phyloP scores from a whole-genome alignment of 53 echinoderm and acorn worm genomes.

The Holothuria scabra region DNA sequence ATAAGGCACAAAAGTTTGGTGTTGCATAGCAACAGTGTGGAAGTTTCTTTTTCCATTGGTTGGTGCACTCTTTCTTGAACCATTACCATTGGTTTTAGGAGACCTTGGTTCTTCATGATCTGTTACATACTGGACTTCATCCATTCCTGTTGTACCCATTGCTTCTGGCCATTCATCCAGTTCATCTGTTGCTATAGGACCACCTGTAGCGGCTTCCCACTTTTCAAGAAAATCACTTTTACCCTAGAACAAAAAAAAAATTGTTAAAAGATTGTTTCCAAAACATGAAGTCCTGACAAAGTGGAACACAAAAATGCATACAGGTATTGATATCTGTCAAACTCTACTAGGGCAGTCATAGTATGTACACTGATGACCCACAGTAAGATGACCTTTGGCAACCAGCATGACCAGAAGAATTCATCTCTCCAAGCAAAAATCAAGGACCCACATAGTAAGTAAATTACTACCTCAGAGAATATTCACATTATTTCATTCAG shows the following conservation, averaged over 20 bases:
- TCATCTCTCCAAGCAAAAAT: too few relatives aligned
- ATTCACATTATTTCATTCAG: too few relatives aligned
- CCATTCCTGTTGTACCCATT: slow-evolving; percentile 38
- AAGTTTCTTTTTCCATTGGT: slow-evolving; percentile 13
- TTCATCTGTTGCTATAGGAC: neutral
- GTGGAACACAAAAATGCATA: too few relatives aligned
- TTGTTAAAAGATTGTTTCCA: too few relatives aligned
- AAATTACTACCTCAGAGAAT: too few relatives aligned
- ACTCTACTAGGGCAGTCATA: too few relatives aligned
- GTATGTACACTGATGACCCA: too few relatives aligned
- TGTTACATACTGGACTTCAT: neutral
- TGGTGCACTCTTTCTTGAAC: neutral
- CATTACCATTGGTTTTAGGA: neutral
- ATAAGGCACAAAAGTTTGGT: slow-evolving; percentile 5
- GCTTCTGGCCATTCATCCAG: slow-evolving; percentile 5
- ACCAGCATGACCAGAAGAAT: too few relatives aligned
- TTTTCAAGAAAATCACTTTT: slow-evolving; percentile 28
- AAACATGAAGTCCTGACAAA: too few relatives aligned
- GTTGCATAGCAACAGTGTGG: slow-evolving; percentile 31
- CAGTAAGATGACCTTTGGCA: too few relatives aligned
- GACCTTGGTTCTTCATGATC: neutral
- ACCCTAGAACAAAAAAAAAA: neutral
- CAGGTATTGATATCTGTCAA: too few relatives aligned
- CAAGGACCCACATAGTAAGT: too few relatives aligned
- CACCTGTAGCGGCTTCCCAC: slow-evolving; percentile 39